Conservation (phyloP, 2,797 vertebrate species). For the Cossypha niveicapilla region DNA sequence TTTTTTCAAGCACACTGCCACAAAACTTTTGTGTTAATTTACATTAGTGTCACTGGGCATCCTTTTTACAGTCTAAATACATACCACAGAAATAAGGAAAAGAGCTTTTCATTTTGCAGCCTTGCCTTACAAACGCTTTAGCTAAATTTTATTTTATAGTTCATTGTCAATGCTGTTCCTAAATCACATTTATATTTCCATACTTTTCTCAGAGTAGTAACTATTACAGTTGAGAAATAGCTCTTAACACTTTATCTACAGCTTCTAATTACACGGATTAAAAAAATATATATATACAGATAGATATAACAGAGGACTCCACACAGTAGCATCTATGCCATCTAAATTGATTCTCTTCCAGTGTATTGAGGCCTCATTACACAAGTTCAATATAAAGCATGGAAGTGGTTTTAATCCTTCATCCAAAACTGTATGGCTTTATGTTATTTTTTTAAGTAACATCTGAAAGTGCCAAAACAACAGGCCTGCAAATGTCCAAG, state of each 20-base stretch:
- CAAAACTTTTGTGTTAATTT: neutral
- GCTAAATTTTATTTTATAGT: neutral
- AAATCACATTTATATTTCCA: accelerated
- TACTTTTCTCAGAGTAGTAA: neutral
- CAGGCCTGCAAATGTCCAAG: neutral
- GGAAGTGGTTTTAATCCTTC: neutral
- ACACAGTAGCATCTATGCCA: neutral
- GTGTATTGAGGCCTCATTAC: neutral
- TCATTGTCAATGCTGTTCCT: neutral
- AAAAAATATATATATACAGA: neutral
- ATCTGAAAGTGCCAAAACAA: neutral
- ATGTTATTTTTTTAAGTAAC: neutral
- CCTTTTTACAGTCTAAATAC: neutral
- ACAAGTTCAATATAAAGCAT: neutral
- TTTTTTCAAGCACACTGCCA: neutral
- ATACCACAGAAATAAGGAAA: neutral
- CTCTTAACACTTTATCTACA: neutral
- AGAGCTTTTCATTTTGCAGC: neutral
- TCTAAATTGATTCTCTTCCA: neutral
- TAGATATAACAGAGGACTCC: neutral
- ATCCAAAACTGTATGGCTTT: neutral
- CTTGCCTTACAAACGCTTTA: neutral
- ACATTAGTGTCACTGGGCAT: no score
- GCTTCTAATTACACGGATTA: neutral
- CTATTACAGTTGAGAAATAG: neutral